phyloP scores from a whole-genome alignment of 2,888 invertebrate genomes.

The Aphrophora alni region DNA sequence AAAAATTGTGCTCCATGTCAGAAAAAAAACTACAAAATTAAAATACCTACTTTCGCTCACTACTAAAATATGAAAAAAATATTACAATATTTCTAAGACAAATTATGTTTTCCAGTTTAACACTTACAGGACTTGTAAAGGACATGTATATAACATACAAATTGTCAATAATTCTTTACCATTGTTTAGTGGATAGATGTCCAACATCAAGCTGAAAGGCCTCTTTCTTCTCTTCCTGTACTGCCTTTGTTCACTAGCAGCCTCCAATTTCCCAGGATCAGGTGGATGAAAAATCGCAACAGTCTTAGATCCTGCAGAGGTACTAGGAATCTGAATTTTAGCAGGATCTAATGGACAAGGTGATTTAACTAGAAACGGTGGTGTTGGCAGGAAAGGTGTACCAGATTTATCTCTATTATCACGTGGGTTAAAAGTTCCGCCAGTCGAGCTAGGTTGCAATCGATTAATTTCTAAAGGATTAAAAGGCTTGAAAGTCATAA shows the following conservation, averaged over 20 bases:
- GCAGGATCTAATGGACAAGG: neutral
- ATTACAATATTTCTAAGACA: too few relatives aligned
- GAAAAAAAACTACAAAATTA: too few relatives aligned
- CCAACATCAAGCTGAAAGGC: neutral
- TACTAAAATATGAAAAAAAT: too few relatives aligned
- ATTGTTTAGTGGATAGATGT: neutral
- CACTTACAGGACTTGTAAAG: too few relatives aligned
- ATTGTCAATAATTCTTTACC: too few relatives aligned
- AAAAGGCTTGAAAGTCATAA: neutral
- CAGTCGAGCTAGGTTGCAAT: neutral
- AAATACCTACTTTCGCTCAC: too few relatives aligned
- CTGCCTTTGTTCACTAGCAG: neutral
- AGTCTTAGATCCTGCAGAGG: neutral
- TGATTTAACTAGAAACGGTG: neutral
- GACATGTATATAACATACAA: too few relatives aligned
- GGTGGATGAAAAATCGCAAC: neutral
- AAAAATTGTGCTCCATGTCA: too few relatives aligned
- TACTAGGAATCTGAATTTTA: neutral
- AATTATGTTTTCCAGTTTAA: too few relatives aligned
- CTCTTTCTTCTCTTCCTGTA: neutral
- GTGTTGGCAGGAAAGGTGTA: neutral
- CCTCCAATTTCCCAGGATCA: neutral
- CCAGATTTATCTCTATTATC: neutral
- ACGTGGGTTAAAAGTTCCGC: neutral
- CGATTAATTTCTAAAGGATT: neutral